Base-by-base conservation (phyloP, 2,888 invertebrate genomes). In the Spialia ferax region DNA sequence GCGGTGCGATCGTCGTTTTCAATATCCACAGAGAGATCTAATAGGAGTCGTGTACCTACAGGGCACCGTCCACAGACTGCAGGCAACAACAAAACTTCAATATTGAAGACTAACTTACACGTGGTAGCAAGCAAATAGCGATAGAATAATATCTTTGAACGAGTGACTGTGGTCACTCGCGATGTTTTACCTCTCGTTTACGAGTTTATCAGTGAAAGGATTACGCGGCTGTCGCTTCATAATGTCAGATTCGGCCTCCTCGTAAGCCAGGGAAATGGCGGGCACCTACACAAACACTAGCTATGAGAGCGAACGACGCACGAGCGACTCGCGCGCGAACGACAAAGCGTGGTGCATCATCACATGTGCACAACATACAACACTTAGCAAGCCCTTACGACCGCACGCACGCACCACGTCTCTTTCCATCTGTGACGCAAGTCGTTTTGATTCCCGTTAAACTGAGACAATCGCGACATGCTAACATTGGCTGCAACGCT, bases 201-300 rank as follows among this genome's bases (percentile, higher is more conserved):
- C 99, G 94, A 99, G 97, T 96, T 99, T 99, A 96, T 99, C 99
- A 95, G 96, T 96, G 96, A 97, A 97, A 95, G 99, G 98, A 95
- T 99, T 97, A 96, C 99, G 97, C 94, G 99, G 99, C 95, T 97
- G 97, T 94, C 99, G 97, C 97, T 98, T 98, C 99, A 99, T 99
- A 94, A 99, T 99, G 96, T 99, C 99, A 94, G 97, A 98, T 96
- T 99, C 99, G 94, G 98, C 98, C 95, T 97, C 97, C 96, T 99
- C 98, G 96, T 99, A 99, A 94, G 99, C 98, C 96, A 99, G 96
- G 94, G 98, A 98, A 95, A 99, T 99, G 95, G 98, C 98, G 94
- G 99, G 99, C 95, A 98, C 97, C 98, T 97, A 95, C 90, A 91
- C 93, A 94, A 89, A 94, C 86, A 93, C 92, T 92, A 94, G 92